Base-by-base conservation (phyloP, 2,113 vertebrate species). In the Chionomys nivalis region DNA sequence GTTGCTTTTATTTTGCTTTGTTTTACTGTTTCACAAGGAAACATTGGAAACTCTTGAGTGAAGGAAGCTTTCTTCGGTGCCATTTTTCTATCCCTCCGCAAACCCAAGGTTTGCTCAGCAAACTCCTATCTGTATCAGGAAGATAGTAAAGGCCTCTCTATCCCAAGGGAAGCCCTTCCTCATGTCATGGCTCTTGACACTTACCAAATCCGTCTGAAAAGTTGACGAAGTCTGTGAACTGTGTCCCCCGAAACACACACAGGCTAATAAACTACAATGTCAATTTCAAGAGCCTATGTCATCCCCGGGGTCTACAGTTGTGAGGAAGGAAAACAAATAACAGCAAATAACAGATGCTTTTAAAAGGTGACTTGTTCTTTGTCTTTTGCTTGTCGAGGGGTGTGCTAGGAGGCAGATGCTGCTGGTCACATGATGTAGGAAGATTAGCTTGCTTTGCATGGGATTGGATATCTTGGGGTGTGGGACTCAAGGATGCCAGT, bases 91-190 rank as follows among this genome's bases (percentile, higher is more conserved):
- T 7, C 42, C 5, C 6, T 23, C 55, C 0, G 17, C 66, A 26
- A 63, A 3, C 7, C 24, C 21, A 17, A 61, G 13, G 44, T 24
- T 76, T 19, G 1, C 8, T 65, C 23, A 75, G 47, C 11, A n/a
- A 70, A 33, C 17, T 19, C 90, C 36, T 3, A 14, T 42, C 16
- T n/a, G 28, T 8, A 47, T 55, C 47, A 86, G 58, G 44, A 49
- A 16, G 0, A 7, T 17, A 16, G 13, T 13, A 19, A 58, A 83
- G n/a, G 17, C 17, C 1, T 26, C 44, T 83, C 36, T 1, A 4
- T 19, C 26, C 49, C 72, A 26, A 16, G 36, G 93, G 77, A 89
- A 55, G 55, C 65, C 91, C 33, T 36, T 12, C 31, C n/a, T 44
- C 16, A 23, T 31, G 26, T 8, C 8, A 1, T n/a, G 93, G 36